Evolutionary conservation across 2,113 vertebrate species (phyloP), one percentile per base, ranked within the genome.

Genomic region (Rhodinocichla rosea): DNA sequence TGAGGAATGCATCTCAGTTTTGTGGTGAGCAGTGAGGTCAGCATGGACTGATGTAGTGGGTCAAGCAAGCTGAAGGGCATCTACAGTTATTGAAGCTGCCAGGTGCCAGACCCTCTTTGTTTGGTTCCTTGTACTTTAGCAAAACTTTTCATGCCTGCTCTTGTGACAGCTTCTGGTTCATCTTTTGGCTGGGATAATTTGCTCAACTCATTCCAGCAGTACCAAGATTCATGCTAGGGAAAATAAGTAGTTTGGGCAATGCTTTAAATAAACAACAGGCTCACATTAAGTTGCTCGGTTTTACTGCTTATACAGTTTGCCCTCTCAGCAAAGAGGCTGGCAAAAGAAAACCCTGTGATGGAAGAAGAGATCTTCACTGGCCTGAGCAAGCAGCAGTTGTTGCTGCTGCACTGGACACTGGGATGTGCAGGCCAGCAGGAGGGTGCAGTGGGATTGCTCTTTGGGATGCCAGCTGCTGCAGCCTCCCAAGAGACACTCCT

Each of bases 11-110:
- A 75, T 74, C 56, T 52, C 59, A 87, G 13, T 83, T 81, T 82
- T 95, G 87, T 4, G 10, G 83, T 93, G 56, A 95, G 78, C 74
- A 62, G 7, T 62, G 85, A 95, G 78, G n/a, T 84, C 57, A 69
- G 19, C 39, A 3, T 22, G 68, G 50, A 45, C 68, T 57, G 64
- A 40, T 87, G 37, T 11, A 53, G 70, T 35, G 50, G 65, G 42
- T 92, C 26, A n/a, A 89, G 71, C 64, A 81, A 83, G 19, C 74
- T 68, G 70, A 84, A 83, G 87, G 44, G n/a, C 52, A 77, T 33
- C 74, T 65, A 15, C 26, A 11, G 17, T 52, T 75, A 12, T 7
- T 56, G 52, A 59, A 47, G 19, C 3, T 79, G 70, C 30, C n/a
- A 40, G 52, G 49, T 75, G 53, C 39, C 47, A 67, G n/a, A 64